These are phyloP conservation scores for Rotaria magnacalcarata DNA, from an alignment of 2,888 invertebrate genomes.

Conservation along the genomic window DNA sequence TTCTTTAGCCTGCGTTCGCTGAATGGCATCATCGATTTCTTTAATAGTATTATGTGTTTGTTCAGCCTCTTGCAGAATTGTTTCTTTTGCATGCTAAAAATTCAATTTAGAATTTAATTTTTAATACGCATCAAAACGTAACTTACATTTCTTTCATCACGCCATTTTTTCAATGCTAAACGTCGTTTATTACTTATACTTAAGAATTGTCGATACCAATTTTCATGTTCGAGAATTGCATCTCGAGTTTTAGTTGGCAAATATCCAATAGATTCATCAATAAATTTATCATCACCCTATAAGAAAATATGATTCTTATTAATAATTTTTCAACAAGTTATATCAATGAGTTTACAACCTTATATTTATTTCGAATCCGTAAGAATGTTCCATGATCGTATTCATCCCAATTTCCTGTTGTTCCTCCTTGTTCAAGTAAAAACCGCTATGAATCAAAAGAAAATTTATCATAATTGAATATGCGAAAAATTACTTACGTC, in stretches of 20 bases:
- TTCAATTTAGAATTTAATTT: background rate
- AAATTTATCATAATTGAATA: background rate
- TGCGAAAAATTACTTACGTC: constrained; percentile 50
- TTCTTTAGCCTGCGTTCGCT: constrained; percentile 48
- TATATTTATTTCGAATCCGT: constrained; percentile 54
- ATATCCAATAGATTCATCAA: constrained; percentile 52
- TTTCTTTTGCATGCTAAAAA: background rate
- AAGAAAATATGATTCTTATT: constrained; percentile 22
- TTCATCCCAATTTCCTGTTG: constrained; percentile 58
- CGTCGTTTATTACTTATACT: constrained; percentile 55
- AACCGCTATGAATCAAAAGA: constrained; percentile 53
- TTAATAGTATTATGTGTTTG: constrained; percentile 30
- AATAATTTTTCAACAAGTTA: background rate
- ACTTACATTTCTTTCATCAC: constrained; percentile 54
- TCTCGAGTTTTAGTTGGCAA: constrained; percentile 55
- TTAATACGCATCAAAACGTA: background rate
- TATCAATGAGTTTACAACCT: constrained; percentile 49
- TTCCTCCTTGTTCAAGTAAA: constrained; percentile 56
- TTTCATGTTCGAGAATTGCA: constrained; percentile 55
- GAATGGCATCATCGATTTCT: constrained; percentile 52
- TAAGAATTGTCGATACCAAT: constrained; percentile 56
- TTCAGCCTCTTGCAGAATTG: constrained; percentile 1
- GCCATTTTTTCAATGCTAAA: constrained; percentile 57
- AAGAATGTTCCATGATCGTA: constrained; percentile 58
- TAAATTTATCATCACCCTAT: constrained; percentile 54